Evolutionary conservation across 2,797 vertebrate genomes (phyloP).

Genomic region (Myripristis murdjan): DNA sequence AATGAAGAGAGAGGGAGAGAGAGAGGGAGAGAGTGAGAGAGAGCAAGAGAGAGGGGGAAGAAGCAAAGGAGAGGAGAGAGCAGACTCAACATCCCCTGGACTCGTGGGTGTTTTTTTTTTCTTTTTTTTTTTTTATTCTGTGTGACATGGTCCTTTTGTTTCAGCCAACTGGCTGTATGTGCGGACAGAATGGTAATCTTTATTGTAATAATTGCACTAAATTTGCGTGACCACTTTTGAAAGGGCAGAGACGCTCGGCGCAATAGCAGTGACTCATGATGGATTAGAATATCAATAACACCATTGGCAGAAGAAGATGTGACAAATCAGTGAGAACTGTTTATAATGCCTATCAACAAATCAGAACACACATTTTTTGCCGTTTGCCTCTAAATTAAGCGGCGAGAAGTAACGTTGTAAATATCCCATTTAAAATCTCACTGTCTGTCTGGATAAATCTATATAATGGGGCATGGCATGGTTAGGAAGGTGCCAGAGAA

Average conservation of each 20-base stretch:
- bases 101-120: conserved; percentile 56
- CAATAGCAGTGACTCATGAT: conserved; percentile 46
- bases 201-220: conserved; percentile 63
- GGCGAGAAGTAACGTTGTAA: conserved; percentile 54
- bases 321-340: conserved; percentile 54
- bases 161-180: conserved; percentile 57
- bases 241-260: conserved; percentile 46
- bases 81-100: conserved; percentile 48
- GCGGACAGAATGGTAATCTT: conserved; percentile 59
- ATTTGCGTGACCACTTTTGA: conserved; percentile 63
- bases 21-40: conserved; percentile 40
- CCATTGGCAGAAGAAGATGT: conserved; percentile 47
- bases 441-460: conserved; percentile 72
- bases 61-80: conserved; percentile 34
- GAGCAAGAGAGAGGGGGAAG: conserved; percentile 55
- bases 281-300: conserved; percentile 67
- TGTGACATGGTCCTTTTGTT: conserved; percentile 68
- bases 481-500: conserved; percentile 86
- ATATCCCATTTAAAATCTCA: conserved; percentile 72
- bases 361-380: conserved; percentile 33
- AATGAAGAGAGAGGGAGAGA: conserved; percentile 65
- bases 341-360: conserved; percentile 53
- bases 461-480: conserved; percentile 88
- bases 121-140: conserved; percentile 34
- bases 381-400: conserved; percentile 49